These are phyloP conservation scores for Scolopax mira DNA, from an alignment of 2,113 vertebrate species.

Conservation along the genomic window DNA sequence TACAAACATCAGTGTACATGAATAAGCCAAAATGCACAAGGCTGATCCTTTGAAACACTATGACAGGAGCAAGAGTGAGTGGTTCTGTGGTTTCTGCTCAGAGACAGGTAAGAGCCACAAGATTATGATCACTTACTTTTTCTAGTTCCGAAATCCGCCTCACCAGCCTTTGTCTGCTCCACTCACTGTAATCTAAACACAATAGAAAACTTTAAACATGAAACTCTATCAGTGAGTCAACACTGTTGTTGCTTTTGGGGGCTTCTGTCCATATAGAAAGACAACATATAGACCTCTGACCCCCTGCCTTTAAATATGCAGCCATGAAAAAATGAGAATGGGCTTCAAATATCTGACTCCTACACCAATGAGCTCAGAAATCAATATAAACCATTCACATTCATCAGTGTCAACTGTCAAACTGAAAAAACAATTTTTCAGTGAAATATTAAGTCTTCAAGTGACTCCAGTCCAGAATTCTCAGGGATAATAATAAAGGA, in stretches of 20 bases:
- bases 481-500: neutral
- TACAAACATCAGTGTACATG: neutral
- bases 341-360: neutral
- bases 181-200: conserved; percentile 81
- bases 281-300: neutral
- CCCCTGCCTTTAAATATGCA: neutral
- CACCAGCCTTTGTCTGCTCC: conserved; percentile 88
- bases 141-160: conserved; percentile 82
- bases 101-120: neutral
- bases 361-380: neutral
- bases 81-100: neutral
- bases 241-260: neutral
- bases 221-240: neutral
- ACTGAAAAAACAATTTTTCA: neutral
- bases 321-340: neutral
- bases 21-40: neutral
- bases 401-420: neutral
- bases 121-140: conserved; percentile 76
- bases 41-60: neutral
- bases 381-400: neutral
- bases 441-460: neutral
- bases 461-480: neutral
- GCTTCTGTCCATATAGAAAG: neutral
- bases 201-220: neutral
- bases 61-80: neutral